Evolutionary conservation across 2,797 vertebrate genomes (phyloP), one percentile per base, ranked within the genome.

Genomic region (Melanotaenia maccullochi): DNA sequence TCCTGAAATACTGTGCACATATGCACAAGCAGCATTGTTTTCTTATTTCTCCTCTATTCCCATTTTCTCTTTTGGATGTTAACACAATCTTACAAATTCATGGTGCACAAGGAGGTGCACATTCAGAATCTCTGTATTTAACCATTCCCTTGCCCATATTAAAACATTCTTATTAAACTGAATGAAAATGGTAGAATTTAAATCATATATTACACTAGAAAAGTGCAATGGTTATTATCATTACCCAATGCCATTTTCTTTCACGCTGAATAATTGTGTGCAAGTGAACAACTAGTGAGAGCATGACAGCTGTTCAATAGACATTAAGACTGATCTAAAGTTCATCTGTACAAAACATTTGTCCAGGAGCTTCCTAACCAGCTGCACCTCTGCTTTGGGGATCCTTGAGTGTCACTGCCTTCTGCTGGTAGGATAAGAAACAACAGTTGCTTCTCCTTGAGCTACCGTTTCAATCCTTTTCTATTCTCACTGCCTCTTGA

Each of bases 381-480:
- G 90, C 83, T n/a, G 51, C 73, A 57, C 65, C 62, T 85, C 82
- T 89, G 85, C 84, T 89, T 78, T 33, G 68, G 85, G 79, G 63
- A 86, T 73, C 76, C 72, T 83, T 56, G 79, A 73, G 85, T 67
- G 76, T 85, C 89, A 89, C 90, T 92, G 90, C 88, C 92, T 66
- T 66, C 86, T 91, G 86, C 87, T 93, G 92, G 89, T 89, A 89
- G 87, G 83, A 90, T 87, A 77, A 84, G 60, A 83, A 88, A 89
- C 78, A 78, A 78, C 85, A 83, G 57, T 71, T 65, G 69, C 85
- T 65, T 44, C 30, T 24, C 63, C 55, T 20, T 55, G 18, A 73
- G 58, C 42, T 30, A 60, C 67, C 33, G 59, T 78, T 74, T 56
- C 0, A 80, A 77, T 69, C 72, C 67, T 81, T 87, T 84, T 87